Conservation (phyloP, 2,888 invertebrate genomes). For the Netelia inedita region DNA sequence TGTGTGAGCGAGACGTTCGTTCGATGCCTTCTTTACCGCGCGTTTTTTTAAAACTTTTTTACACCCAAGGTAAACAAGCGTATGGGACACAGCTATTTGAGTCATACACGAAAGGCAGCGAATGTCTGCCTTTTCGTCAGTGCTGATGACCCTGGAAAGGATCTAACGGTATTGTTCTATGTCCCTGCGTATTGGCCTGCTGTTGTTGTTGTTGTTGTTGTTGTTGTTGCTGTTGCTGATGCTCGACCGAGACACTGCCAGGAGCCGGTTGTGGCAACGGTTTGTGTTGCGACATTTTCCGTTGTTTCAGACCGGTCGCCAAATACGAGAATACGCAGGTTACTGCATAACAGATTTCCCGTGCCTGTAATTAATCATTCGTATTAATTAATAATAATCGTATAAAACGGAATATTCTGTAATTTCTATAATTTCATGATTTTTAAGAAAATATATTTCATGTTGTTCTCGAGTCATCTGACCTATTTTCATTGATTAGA, state of each 20-base stretch:
- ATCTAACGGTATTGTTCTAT: conserved; percentile 77
- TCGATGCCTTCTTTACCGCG: conserved; percentile 65
- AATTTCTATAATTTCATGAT: too few species aligned
- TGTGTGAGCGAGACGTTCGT: conserved; percentile 68
- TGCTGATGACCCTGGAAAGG: conserved; percentile 77
- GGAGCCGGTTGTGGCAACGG: conserved; percentile 28
- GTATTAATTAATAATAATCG: conserved; percentile 8
- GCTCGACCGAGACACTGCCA: conserved; percentile 73
- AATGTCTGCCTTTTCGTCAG: conserved; percentile 83
- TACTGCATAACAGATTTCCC: conserved; percentile 99
- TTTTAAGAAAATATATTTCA: background rate
- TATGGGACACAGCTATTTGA: conserved; percentile 81
- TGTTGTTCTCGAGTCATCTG: background rate
- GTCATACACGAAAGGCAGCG: conserved; percentile 82
- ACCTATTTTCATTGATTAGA: background rate
- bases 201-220: conserved; percentile 70
- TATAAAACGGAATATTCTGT: background rate
- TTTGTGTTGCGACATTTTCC: conserved; percentile 82
- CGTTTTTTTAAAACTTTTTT: conserved; percentile 61
- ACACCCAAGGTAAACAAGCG: conserved; percentile 83
- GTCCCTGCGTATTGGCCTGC: conserved; percentile 64
- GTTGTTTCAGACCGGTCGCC: conserved; percentile 95
- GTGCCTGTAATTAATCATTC: conserved; percentile 90
- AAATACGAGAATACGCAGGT: conserved; percentile 99
- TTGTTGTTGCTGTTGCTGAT: conserved; percentile 76